Evolutionary conservation across 2,888 invertebrate species (phyloP).

Genomic region (Nomada hirtipes): DNA sequence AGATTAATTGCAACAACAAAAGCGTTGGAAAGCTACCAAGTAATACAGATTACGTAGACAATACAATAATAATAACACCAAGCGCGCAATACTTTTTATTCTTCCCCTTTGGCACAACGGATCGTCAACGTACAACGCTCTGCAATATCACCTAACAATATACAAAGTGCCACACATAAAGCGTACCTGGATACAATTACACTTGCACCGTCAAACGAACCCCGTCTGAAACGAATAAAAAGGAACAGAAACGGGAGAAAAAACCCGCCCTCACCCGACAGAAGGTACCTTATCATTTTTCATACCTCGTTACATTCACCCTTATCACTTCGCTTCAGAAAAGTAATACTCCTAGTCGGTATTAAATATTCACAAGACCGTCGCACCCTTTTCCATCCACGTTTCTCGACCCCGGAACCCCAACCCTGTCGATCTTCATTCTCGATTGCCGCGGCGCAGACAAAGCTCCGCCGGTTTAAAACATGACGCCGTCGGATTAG

Average conservation of each 20-base stretch:
- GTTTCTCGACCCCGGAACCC: neutral
- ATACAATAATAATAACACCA: too few relatives aligned
- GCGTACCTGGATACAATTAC: too few relatives aligned
- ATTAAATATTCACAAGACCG: slow-evolving; percentile 41
- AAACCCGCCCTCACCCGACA: neutral
- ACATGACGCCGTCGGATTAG: slow-evolving; percentile 23
- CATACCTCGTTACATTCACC: slow-evolving; percentile 39
- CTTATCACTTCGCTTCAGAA: slow-evolving; percentile 20
- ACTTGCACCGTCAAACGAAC: too few relatives aligned
- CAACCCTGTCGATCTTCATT: slow-evolving; percentile 23
- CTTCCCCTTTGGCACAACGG: too few relatives aligned
- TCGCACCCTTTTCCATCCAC: neutral
- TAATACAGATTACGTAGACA: too few relatives aligned
- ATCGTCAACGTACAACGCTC: too few relatives aligned
- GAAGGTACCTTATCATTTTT: slow-evolving; percentile 33
- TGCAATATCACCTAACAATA: too few relatives aligned
- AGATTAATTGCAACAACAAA: too few relatives aligned
- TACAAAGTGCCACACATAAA: too few relatives aligned
- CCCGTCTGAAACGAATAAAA: too few relatives aligned
- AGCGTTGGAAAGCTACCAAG: too few relatives aligned
- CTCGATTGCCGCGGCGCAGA: slow-evolving; percentile 29
- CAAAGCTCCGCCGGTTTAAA: slow-evolving; percentile 4
- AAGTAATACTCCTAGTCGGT: neutral
- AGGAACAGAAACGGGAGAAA: neutral
- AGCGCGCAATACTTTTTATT: too few relatives aligned